Conservation (phyloP, 2,797 vertebrate species). For the Rhynchotus rufescens region DNA sequence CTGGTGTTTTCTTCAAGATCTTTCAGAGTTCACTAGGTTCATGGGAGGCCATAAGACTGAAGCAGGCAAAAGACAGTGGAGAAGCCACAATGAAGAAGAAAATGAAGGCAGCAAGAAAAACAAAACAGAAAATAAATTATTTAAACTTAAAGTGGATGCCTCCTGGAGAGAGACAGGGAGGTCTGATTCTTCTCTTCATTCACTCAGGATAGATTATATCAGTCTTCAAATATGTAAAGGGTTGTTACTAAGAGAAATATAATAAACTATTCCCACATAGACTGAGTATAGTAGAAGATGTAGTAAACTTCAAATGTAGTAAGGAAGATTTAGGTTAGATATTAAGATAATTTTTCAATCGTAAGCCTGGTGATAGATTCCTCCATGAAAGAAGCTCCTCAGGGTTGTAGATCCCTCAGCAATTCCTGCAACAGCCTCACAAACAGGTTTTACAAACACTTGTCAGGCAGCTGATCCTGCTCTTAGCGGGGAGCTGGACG, state of each 20-base stretch:
- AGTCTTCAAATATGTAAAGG: neutral
- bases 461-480: neutral
- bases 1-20: neutral
- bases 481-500: neutral
- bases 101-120: neutral
- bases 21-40: neutral
- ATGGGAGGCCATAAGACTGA: neutral
- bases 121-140: neutral
- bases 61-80: neutral
- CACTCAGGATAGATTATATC: neutral
- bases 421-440: neutral
- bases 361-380: neutral
- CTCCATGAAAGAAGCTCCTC: neutral
- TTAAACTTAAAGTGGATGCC: neutral
- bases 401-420: neutral
- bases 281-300: neutral
- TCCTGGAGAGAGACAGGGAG: neutral
- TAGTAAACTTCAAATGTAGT: neutral
- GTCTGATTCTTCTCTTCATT: neutral
- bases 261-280: neutral
- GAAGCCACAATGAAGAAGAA: neutral
- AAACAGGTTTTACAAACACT: neutral
- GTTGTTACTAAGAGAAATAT: neutral
- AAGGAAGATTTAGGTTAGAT: neutral
- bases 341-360: neutral